Percentiles rank a stretch among this genome's conserved stretches.
Evolutionary conservation across 2,113 vertebrate species (phyloP).

Genomic region (Neodon shergylaensis): DNA sequence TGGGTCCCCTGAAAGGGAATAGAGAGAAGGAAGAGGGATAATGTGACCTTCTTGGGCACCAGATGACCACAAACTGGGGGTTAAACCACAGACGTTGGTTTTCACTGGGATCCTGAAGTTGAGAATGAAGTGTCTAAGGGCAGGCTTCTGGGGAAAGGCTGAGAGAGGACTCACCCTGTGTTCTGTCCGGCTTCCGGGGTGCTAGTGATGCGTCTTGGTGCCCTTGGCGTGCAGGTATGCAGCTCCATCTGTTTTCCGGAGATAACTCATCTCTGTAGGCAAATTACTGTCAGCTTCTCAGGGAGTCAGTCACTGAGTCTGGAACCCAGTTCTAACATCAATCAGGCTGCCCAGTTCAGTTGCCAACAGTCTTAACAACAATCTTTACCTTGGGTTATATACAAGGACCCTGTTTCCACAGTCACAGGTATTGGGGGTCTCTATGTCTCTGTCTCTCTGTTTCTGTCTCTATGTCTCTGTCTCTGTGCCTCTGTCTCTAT

Average conservation of each 20-base stretch:
- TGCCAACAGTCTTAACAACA: neutral
- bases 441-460: neutral
- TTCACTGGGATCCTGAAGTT: neutral
- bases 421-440: neutral
- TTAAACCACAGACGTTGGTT: neutral
- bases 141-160: neutral
- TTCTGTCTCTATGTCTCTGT: too few species aligned
- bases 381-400: neutral
- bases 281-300: neutral
- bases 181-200: neutral
- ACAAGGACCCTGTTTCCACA: neutral
- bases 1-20: neutral
- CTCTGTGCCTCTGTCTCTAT: neutral
- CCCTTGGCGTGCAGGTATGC: neutral
- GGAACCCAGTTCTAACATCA: neutral
- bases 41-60: neutral
- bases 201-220: neutral
- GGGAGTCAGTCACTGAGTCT: neutral
- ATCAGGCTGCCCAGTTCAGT: neutral
- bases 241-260: neutral
- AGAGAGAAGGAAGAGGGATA: neutral
- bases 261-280: neutral
- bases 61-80: neutral
- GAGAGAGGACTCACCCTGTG: too few species aligned
- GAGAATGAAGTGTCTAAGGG: accelerated